Base-by-base conservation (phyloP, 2,113 vertebrate genomes). In the Caranx melampygus region DNA sequence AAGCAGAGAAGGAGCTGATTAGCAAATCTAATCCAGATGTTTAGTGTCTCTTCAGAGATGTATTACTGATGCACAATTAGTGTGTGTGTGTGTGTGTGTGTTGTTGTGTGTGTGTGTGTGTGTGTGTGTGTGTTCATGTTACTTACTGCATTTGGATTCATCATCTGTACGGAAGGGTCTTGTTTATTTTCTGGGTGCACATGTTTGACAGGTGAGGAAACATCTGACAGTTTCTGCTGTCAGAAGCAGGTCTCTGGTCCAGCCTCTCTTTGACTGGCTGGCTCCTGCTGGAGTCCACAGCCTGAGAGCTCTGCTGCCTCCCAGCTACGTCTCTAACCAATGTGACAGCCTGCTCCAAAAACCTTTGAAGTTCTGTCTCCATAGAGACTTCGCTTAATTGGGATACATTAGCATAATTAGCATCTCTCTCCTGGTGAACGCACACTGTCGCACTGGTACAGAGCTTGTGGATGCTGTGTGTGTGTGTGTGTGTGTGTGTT, bases 351-450 rank as follows among this genome's bases (percentile, higher is more conserved):
- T 18, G 65, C 69, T 59, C 45, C 0, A n/a, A 62, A 69, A 81
- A 76, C 69, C 78, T 90, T 92, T 91, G 87, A 92, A 83, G 81
- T 78, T 76, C 33, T 35, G 75, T 92, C 84, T 91, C 89, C 87
- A 90, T 83, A 54, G 91, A 88, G 88, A 89, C 82, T 34, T 52
- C 4, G 51, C 47, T 76, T 92, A 88, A 89, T 87, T 91, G 81
- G 67, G 64, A 63, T 37, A 18, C 78, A 91, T 91, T 88, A 89
- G 60, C 88, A 88, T 89, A 87, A 88, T 91, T 89, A 84, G 81
- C 83, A 78, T 88, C 35, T 42, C 76, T 90, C 75, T 91, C 44
- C 75, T 37, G 65, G 62, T 74, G 55, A 84, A 81, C 51, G 21
- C 61, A 57, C 77, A 61, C 65, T 40, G 67, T 68, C 58, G 76